Percentiles rank a stretch among this genome's conserved stretches.
These are phyloP conservation scores for Cancer borealis DNA, from an alignment of 2,888 invertebrate species.

Conservation along the genomic window DNA sequence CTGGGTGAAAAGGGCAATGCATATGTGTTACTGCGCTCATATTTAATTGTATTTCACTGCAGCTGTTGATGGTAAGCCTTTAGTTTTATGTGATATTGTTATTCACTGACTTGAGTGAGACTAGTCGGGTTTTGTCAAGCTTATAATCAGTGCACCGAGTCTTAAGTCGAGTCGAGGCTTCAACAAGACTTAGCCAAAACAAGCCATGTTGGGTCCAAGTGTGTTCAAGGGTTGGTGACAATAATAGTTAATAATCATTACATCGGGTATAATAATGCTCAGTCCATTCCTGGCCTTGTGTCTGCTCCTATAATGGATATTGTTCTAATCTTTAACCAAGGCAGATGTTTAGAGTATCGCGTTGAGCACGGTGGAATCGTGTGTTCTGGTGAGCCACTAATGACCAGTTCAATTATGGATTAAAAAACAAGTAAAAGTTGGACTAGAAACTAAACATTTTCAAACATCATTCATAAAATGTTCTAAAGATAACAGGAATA, in stretches of 20 bases:
- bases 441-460: neutral
- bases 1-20: neutral
- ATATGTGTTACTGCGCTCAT: neutral
- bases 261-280: neutral
- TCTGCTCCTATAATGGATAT: neutral
- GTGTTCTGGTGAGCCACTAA: too few relatives aligned
- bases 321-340: neutral
- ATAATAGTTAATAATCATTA: neutral
- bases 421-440: neutral
- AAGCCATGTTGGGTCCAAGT: neutral
- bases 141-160: neutral
- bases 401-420: neutral
- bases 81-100: neutral
- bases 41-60: conserved; percentile 7
- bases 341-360: neutral
- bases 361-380: neutral
- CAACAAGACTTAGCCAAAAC: neutral
- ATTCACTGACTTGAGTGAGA: neutral
- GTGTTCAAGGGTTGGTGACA: neutral
- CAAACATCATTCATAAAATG: too few relatives aligned
- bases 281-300: neutral
- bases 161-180: neutral
- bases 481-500: too few relatives aligned
- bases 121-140: neutral
- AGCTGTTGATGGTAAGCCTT: neutral